phyloP scores from a whole-genome alignment of 2,797 vertebrate genomes.

The Sebastes steindachneri region DNA sequence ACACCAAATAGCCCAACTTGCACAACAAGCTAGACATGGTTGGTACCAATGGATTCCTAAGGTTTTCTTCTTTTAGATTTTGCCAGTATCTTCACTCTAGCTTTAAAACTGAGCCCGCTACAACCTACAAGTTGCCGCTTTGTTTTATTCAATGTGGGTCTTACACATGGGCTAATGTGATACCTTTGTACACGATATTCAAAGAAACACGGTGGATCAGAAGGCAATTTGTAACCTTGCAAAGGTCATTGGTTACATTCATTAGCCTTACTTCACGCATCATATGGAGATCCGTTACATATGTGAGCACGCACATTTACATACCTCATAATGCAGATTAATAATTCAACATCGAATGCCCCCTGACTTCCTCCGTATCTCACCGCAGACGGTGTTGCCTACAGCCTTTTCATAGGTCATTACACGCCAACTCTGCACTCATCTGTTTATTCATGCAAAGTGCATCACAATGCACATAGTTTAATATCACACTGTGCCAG shows the following conservation, averaged over 20 bases:
- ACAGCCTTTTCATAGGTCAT: conserved; percentile 43
- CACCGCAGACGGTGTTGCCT: conserved; percentile 12
- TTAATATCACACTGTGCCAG: conserved; percentile 37
- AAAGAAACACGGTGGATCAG: conserved; percentile 7
- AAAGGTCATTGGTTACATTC: conserved; percentile 12
- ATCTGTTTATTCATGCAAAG: conserved; percentile 63
- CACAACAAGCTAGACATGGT: too few species aligned
- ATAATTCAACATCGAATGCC: conserved; percentile 56
- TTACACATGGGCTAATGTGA: neutral
- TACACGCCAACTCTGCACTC: conserved; percentile 17
- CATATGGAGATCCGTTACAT: conserved; percentile 43
- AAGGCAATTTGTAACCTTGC: conserved; percentile 31
- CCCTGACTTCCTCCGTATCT: conserved; percentile 42
- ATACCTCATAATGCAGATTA: conserved; percentile 53
- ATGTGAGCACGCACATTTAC: conserved; percentile 53
- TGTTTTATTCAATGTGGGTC: neutral
- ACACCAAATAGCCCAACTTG: too few species aligned
- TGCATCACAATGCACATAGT: conserved; percentile 43
- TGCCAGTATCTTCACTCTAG: neutral
- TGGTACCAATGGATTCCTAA: too few species aligned
- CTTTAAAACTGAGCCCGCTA: neutral
- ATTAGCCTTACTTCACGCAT: conserved; percentile 30
- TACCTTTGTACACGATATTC: neutral
- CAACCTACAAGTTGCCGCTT: neutral
- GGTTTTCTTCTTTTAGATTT: too few species aligned